Evolutionary conservation across 2,888 invertebrate species (phyloP).

Genomic region (Himalopsyche kuldschensis): DNA sequence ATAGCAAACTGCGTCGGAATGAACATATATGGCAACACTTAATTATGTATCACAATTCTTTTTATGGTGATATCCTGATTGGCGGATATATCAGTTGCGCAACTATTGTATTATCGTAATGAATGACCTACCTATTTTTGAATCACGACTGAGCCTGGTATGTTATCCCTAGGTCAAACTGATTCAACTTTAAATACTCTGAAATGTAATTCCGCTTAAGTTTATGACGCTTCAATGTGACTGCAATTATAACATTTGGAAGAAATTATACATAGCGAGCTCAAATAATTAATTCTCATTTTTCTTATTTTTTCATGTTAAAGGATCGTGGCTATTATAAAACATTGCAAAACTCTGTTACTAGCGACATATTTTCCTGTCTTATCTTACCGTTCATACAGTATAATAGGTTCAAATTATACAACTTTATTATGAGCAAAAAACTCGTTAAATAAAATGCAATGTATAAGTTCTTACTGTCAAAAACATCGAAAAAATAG

Average conservation of each 20-base stretch:
- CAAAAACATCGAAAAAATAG: no score
- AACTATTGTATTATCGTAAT: not conserved
- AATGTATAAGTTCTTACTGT: no score
- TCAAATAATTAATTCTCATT: not conserved
- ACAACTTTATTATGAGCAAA: no score
- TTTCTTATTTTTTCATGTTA: no score
- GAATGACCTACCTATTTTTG: constrained; percentile 9
- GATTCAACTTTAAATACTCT: constrained; percentile 9
- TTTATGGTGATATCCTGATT: not conserved
- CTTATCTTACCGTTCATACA: no score
- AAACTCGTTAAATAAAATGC: no score
- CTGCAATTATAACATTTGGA: not conserved
- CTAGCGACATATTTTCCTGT: no score
- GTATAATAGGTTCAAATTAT: no score
- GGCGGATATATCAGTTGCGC: constrained; percentile 3
- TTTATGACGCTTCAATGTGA: not conserved
- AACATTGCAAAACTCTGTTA: no score
- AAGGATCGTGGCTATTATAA: no score
- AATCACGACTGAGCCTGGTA: constrained; percentile 5
- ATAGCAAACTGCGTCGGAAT: not conserved
- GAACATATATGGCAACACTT: not conserved
- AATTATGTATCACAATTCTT: not conserved
- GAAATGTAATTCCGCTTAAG: constrained; percentile 6
- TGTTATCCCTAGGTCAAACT: constrained; percentile 18
- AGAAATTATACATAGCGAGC: not conserved